phyloP scores from a whole-genome alignment of 2,113 vertebrate species.

The Pandion haliaetus region DNA sequence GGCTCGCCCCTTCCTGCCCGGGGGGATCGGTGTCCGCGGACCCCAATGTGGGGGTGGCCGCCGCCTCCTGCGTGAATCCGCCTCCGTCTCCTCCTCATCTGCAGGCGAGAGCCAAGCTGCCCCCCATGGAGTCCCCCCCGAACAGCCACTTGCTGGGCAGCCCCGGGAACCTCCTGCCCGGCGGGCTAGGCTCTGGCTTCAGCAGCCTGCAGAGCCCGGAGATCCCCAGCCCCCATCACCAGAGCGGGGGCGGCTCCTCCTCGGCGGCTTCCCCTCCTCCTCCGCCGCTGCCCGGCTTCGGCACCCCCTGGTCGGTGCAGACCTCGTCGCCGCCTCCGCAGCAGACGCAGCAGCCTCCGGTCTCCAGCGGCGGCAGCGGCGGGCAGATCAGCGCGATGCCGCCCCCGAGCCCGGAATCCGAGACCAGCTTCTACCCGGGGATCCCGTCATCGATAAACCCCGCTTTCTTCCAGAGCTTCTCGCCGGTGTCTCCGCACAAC shows the following conservation, averaged over 20 bases:
- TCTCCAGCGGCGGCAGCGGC: slow-evolving; percentile 38
- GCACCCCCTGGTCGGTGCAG: slow-evolving; percentile 93
- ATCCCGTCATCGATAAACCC: slow-evolving; percentile 91
- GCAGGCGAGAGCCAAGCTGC: slow-evolving; percentile 61
- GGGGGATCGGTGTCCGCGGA: slow-evolving; percentile 28
- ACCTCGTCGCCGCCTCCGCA: slow-evolving; percentile 87
- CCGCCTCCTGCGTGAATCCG: slow-evolving; percentile 57
- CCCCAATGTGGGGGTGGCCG: slow-evolving; percentile 60
- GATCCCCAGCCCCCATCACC: slow-evolving; percentile 74
- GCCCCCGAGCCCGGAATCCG: slow-evolving; percentile 80
- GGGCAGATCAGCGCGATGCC: slow-evolving; percentile 81
- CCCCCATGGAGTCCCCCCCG: slow-evolving; percentile 80
- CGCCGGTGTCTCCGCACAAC: slow-evolving; percentile 84
- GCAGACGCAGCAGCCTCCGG: slow-evolving; percentile 62
- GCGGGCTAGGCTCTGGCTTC: slow-evolving; percentile 84
- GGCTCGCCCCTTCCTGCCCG: slow-evolving; percentile 72
- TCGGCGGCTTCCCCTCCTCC: slow-evolving; percentile 77
- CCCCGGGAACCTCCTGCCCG: slow-evolving; percentile 79
- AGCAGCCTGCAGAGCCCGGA: slow-evolving; percentile 85
- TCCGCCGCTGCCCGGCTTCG: slow-evolving; percentile 88
- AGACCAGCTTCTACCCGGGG: slow-evolving; percentile 90
- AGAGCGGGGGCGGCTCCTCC: slow-evolving; percentile 79
- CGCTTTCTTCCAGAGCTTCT: slow-evolving; percentile 94
- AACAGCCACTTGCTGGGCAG: slow-evolving; percentile 82
- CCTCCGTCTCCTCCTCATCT: slow-evolving; percentile 56